A percentile compares a stretch with the other conserved stretches of the same genome.
Evolutionary conservation across 1,140 invertebrate genomes (phyloP).

Genomic region (Drosophila tropicalis): DNA sequence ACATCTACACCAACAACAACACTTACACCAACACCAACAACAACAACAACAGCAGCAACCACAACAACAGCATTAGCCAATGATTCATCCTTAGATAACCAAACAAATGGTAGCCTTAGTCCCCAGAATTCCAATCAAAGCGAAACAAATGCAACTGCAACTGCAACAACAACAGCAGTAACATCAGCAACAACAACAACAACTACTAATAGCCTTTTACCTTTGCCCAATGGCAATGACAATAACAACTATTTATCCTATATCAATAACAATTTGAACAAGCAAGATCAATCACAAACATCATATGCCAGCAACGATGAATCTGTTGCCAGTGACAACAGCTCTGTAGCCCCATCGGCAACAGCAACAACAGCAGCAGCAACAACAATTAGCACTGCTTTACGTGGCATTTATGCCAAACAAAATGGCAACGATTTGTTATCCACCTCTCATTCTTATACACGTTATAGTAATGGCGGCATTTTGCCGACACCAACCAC

Average conservation of each 20-base stretch:
- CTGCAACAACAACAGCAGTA: neutral
- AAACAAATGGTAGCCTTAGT: constrained; percentile 45
- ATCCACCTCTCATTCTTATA: neutral
- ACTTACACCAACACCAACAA: constrained; percentile 61
- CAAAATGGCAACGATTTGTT: constrained; percentile 53
- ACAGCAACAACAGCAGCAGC: constrained; percentile 21
- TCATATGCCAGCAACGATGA: neutral
- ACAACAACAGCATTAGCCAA: constrained; percentile 20
- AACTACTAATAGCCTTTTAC: constrained; percentile 21
- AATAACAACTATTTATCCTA: constrained; percentile 74
- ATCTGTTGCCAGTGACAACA: constrained; percentile 30
- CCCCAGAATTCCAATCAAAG: constrained; percentile 18
- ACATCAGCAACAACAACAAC: neutral
- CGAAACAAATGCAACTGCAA: constrained; percentile 13
- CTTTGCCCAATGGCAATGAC: constrained; percentile 53
- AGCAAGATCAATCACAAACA: constrained; percentile 34
- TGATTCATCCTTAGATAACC: constrained; percentile 9
- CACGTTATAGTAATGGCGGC: constrained; percentile 60
- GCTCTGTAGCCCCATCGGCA: constrained; percentile 29
- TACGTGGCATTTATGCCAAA: constrained; percentile 47
- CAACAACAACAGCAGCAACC: constrained; percentile 52
- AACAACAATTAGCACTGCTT: constrained; percentile 30
- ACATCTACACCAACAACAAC: constrained; percentile 44
- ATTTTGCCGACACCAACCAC: constrained; percentile 81
- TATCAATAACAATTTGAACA: constrained; percentile 69